These are phyloP conservation scores for Trichonephila clavata DNA, from an alignment of 1,140 invertebrate genomes.

Conservation along the genomic window DNA sequence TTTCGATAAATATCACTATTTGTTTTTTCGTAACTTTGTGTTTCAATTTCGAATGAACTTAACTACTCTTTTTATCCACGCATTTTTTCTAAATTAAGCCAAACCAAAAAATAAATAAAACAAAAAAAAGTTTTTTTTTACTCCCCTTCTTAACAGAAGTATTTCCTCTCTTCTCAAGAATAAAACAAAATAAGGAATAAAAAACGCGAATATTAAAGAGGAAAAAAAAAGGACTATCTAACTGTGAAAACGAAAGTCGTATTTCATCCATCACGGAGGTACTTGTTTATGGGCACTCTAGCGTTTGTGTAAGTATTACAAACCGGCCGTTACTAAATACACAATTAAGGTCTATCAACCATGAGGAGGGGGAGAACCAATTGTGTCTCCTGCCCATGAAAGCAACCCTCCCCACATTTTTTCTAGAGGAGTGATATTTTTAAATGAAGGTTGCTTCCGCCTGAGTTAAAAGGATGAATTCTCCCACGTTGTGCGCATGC, in stretches of 20 bases:
- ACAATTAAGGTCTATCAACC: constrained; percentile 15
- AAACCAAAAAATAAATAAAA: neutral
- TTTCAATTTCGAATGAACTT: too few species aligned
- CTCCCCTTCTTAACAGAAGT: neutral
- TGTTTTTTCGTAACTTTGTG: too few species aligned
- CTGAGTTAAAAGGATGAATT: neutral
- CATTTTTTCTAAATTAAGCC: neutral
- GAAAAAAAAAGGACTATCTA: neutral
- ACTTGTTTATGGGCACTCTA: neutral
- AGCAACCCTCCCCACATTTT: neutral
- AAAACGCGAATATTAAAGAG: neutral
- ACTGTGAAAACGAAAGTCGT: constrained; percentile 12
- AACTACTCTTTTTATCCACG: neutral
- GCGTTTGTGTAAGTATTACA: neutral
- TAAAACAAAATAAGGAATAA: neutral
- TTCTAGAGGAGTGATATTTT: neutral
- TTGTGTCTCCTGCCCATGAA: neutral
- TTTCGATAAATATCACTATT: too few species aligned
- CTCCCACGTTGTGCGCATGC: neutral
- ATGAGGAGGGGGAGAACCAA: neutral
- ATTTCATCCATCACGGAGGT: neutral
- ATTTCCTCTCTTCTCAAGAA: neutral
- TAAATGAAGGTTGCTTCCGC: constrained; percentile 53
- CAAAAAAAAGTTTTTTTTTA: too few species aligned
- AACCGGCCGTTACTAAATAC: neutral